phyloP scores from a whole-genome alignment of 2,888 invertebrate species.

The Synergus umbraculus region DNA sequence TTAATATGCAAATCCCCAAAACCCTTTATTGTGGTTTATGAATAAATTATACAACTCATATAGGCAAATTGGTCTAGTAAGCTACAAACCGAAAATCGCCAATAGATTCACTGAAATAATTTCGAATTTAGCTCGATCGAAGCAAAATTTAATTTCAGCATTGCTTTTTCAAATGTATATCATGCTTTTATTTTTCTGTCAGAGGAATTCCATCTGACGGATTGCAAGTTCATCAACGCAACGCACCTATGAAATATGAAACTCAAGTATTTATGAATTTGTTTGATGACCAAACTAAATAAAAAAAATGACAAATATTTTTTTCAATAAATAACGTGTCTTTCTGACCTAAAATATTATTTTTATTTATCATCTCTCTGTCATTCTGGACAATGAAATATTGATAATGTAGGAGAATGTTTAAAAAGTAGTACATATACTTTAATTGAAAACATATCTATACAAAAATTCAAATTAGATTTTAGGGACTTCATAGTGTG shows the following conservation, averaged over 20 bases:
- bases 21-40: constrained; percentile 16
- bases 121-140: constrained; percentile 7
- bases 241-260: constrained; percentile 4
- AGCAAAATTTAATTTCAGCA: constrained; percentile 6
- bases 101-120: constrained; percentile 29
- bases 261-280: background rate
- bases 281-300: background rate
- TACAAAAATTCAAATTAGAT: too few relatives aligned
- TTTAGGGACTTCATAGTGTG: too few relatives aligned
- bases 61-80: constrained; percentile 1
- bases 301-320: constrained; percentile 1
- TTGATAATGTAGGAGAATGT: too few relatives aligned
- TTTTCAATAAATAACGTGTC: too few relatives aligned
- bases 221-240: background rate
- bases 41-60: constrained; percentile 17
- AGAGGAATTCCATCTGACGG: constrained; percentile 6
- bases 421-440: too few relatives aligned
- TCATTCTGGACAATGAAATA: too few relatives aligned
- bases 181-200: constrained; percentile 17
- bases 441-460: too few relatives aligned
- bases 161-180: background rate
- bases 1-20: constrained; percentile 32
- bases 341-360: too few relatives aligned
- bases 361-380: too few relatives aligned
- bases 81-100: constrained; percentile 12